Base-by-base conservation (phyloP, 1,140 invertebrate genomes). In the Lasaia peninsularis region DNA sequence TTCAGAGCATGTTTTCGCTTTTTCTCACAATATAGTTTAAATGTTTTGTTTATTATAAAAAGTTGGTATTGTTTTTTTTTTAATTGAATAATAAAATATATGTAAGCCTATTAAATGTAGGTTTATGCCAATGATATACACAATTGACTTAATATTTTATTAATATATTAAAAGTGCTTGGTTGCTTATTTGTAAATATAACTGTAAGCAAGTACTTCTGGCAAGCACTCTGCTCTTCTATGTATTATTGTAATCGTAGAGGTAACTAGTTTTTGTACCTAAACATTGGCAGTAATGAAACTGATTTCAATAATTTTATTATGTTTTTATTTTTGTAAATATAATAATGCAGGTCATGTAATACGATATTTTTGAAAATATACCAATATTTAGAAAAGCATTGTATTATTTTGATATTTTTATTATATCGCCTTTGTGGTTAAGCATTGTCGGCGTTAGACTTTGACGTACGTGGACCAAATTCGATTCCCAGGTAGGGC, bases 351-450 rank as follows among this genome's bases (percentile, higher is more conserved):
- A 85, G 80, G 84, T 83, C 81, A 80, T 87, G 81, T 87, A 85
- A 85, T 79, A 83, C 77, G 73, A 87, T 87, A 87, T 87, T 87
- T 87, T 87, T 87, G 80, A 85, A 87, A 87, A 85, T 87, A 87
- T 85, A 87, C 84, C 84, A 85, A 69, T 87, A 87, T 87, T 83
- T 87, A 87, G 80, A 83, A 78, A 62, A 58, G 2, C 24, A 60
- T 20, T 54, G 12, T 81, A 76, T 77, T 66, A 71, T 75, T 76
- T 59, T 53, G 10, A 3, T 9, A 20, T 44, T 1, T 14, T 14
- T 8, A 7, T 8, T 14, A 16, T 34, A n/a, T n/a, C n/a, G n/a
- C n/a, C n/a, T n/a, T n/a, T n/a, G n/a, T n/a, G n/a, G n/a, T n/a
- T n/a, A n/a, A n/a, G n/a, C n/a, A n/a, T n/a, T n/a, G n/a, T n/a